Conservation (phyloP, 2,113 vertebrate species). For the Anhinga rufa region DNA sequence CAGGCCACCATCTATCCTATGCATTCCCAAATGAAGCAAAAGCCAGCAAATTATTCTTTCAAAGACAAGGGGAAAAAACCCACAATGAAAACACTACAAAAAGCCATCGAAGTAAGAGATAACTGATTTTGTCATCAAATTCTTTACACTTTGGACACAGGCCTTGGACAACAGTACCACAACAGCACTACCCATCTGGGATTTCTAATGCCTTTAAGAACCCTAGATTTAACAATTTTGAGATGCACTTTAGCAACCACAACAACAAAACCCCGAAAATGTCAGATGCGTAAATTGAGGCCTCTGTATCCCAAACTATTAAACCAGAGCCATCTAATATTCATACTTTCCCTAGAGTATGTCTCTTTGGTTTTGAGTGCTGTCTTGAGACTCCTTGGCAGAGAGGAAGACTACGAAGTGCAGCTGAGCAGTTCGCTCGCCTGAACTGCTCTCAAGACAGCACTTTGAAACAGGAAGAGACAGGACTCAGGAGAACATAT, state of each 20-base stretch:
- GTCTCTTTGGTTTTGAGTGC: constrained; percentile 19
- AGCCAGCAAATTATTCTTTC: neutral
- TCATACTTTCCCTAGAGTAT: constrained; percentile 19
- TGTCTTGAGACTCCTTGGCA: constrained; percentile 34
- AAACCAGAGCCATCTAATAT: constrained; percentile 53
- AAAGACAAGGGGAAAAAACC: neutral
- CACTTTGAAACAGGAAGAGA: constrained; percentile 49
- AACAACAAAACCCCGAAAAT: neutral
- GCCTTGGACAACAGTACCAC: neutral
- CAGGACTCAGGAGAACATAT: constrained; percentile 45
- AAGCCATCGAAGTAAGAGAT: neutral
- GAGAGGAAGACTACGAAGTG: neutral
- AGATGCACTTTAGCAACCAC: neutral
- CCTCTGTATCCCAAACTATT: neutral
- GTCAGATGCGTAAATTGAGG: neutral
- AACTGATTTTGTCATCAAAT: neutral
- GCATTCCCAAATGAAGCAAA: neutral
- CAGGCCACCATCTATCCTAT: neutral
- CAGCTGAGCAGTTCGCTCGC: constrained; percentile 19
- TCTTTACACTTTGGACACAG: neutral
- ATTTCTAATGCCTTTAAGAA: neutral
- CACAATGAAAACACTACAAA: neutral
- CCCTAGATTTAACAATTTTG: neutral
- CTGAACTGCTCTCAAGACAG: constrained; percentile 55
- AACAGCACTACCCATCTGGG: neutral